Evolutionary conservation across 2,797 vertebrate species (phyloP).

Genomic region (Sparus aurata): DNA sequence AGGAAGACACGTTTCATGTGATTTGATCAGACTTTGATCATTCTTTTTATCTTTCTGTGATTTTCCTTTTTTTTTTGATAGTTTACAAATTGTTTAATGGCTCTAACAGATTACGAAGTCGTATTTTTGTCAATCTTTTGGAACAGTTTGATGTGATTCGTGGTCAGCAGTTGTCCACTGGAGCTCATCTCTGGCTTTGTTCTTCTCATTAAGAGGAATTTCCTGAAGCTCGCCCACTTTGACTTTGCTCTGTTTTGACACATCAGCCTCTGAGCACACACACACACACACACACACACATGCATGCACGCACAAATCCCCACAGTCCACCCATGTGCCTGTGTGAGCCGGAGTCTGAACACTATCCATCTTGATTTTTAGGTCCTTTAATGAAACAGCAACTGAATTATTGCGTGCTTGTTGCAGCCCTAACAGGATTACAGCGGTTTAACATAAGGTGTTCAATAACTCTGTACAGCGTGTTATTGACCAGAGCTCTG

Average conservation of each 20-base stretch:
- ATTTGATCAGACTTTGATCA: neutral
- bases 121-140: neutral
- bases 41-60: neutral
- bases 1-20: neutral
- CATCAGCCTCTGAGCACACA: neutral
- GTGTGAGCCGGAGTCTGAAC: neutral
- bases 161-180: neutral
- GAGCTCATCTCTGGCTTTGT: conserved; percentile 3
- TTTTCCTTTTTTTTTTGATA: neutral
- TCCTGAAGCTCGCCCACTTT: conserved; percentile 13
- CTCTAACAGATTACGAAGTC: neutral
- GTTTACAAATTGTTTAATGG: neutral
- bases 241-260: conserved; percentile 23
- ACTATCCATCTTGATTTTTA: neutral
- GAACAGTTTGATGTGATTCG: neutral
- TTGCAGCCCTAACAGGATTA: conserved; percentile 18
- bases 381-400: neutral
- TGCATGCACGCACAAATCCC: neutral
- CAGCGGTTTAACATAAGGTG: conserved; percentile 23
- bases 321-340: neutral
- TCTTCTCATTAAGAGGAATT: conserved; percentile 24
- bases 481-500: conserved; percentile 53
- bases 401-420: neutral
- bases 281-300: neutral
- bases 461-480: conserved; percentile 37